Evolutionary conservation across 2,113 vertebrate genomes (phyloP).

Genomic region (Eupsittula cactorum): DNA sequence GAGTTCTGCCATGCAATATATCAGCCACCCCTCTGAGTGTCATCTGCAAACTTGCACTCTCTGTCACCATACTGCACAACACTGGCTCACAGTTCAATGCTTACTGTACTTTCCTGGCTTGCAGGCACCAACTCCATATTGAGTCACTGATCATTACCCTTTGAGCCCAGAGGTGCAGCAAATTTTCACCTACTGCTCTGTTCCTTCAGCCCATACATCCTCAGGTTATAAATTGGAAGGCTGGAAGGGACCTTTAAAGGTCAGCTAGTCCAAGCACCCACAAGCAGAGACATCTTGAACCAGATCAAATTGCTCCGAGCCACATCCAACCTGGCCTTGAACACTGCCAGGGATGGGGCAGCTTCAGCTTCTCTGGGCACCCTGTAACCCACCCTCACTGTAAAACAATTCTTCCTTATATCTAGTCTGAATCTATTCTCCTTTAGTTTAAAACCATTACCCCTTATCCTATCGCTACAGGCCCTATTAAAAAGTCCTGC

Average conservation of each 20-base stretch:
- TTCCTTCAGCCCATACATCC: neutral
- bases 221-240: neutral
- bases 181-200: neutral
- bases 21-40: neutral
- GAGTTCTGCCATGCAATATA: neutral
- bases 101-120: neutral
- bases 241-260: neutral
- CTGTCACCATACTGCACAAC: neutral
- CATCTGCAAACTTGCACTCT: neutral
- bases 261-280: neutral
- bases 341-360: neutral
- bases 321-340: neutral
- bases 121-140: neutral
- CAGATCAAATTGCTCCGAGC: neutral
- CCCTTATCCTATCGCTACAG: neutral
- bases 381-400: neutral
- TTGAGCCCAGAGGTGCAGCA: neutral
- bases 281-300: neutral
- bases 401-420: neutral
- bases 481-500: neutral
- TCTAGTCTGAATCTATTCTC: neutral
- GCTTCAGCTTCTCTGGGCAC: neutral
- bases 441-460: neutral
- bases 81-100: neutral
- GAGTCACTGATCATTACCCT: neutral